Evolutionary conservation across 2,888 invertebrate genomes (phyloP).

Genomic region (Therioaphis trifolii): DNA sequence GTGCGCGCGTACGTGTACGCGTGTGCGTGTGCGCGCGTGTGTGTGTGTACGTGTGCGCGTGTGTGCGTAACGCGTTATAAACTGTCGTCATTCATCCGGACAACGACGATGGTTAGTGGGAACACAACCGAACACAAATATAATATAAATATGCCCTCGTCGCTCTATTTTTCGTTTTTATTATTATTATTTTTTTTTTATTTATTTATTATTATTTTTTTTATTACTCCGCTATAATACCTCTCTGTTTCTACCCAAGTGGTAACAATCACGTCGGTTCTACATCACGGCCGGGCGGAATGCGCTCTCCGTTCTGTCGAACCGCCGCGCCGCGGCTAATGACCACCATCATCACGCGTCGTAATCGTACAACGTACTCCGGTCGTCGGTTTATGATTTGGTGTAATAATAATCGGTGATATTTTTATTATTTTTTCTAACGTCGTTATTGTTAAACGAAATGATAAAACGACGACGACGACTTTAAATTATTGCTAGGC

Average conservation of each 20-base stretch:
- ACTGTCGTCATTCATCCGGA: constrained; percentile 49
- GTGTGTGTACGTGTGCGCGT: background rate
- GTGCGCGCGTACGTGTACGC: background rate
- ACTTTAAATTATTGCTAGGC: background rate
- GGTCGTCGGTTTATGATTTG: background rate
- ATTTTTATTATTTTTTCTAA: background rate
- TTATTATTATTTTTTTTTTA: no score
- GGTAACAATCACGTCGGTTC: background rate
- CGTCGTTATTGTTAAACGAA: background rate
- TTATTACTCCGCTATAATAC: no score
- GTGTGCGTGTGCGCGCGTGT: background rate
- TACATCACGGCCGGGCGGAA: no score
- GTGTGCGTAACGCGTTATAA: constrained; percentile 23
- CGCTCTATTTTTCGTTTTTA: background rate
- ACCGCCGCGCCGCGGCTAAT: background rate
- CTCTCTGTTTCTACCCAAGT: no score
- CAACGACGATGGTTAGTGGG: constrained; percentile 1
- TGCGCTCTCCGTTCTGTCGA: background rate
- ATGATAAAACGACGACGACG: no score
- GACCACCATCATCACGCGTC: background rate
- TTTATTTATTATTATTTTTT: no score
- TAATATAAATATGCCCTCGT: constrained; percentile 22
- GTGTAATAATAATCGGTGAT: background rate
- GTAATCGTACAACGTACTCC: background rate
- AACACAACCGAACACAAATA: background rate